Evolutionary conservation across 2,113 vertebrate species (phyloP).

Genomic region (Campylomormyrus numenius): DNA sequence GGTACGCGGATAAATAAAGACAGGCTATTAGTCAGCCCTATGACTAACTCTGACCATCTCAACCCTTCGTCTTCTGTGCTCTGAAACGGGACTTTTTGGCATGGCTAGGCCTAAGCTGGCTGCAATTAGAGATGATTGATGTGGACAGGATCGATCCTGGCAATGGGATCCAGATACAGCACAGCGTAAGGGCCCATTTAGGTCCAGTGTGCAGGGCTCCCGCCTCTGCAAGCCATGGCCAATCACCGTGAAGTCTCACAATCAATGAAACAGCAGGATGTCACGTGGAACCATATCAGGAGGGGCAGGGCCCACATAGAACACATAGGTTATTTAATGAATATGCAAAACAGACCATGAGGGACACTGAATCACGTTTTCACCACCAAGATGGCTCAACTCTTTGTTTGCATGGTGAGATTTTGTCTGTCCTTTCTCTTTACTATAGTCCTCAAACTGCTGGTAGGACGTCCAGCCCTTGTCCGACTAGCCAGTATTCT

Average conservation of each 20-base stretch:
- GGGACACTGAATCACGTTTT: conserved; percentile 2
- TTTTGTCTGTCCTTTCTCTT: neutral
- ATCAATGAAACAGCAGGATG: conserved; percentile 43
- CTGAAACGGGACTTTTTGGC: neutral
- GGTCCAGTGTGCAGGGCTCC: neutral
- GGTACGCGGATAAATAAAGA: neutral
- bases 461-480: neutral
- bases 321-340: neutral
- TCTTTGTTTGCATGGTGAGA: neutral
- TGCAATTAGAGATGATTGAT: neutral
- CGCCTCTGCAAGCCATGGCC: neutral
- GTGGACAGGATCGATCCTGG: neutral
- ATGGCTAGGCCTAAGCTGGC: neutral
- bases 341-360: neutral
- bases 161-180: neutral
- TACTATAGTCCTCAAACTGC: neutral
- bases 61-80: neutral
- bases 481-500: neutral
- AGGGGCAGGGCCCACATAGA: neutral
- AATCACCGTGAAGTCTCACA: conserved; percentile 34
- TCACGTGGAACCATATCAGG: conserved; percentile 12
- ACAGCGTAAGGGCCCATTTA: neutral
- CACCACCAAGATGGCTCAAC: conserved; percentile 41
- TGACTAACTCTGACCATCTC: conserved; percentile 12
- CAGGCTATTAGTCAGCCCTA: conserved; percentile 1